Evolutionary conservation across 2,797 vertebrate genomes (phyloP).

Genomic region (Tachyglossus aculeatus): DNA sequence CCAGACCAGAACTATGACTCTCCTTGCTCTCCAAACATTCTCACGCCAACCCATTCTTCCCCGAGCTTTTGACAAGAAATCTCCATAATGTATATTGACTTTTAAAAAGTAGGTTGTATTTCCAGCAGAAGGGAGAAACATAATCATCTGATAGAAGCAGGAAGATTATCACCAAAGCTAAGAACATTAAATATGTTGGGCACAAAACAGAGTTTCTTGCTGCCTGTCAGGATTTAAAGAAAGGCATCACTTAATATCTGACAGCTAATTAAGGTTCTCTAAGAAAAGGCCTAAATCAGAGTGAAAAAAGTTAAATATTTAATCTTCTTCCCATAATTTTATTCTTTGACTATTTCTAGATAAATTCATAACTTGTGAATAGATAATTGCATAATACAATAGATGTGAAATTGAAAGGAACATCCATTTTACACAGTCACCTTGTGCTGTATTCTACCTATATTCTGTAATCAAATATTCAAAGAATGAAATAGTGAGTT

Average conservation of each 20-base stretch:
- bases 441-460: too few relatives aligned
- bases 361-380: too few relatives aligned
- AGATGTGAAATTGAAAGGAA: too few relatives aligned
- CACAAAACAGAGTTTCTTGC: background rate
- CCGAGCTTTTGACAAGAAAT: slow-evolving; percentile 28
- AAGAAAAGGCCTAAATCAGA: slow-evolving; percentile 4
- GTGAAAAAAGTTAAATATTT: background rate
- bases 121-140: slow-evolving; percentile 30
- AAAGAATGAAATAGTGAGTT: too few relatives aligned
- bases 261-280: slow-evolving; percentile 18
- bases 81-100: slow-evolving; percentile 45
- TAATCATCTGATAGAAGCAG: slow-evolving; percentile 31
- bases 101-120: background rate
- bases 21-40: slow-evolving; percentile 29
- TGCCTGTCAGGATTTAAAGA: slow-evolving; percentile 30
- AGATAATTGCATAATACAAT: too few relatives aligned
- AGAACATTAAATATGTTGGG: background rate
- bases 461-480: too few relatives aligned
- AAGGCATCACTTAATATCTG: background rate
- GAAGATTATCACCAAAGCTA: slow-evolving; percentile 9
- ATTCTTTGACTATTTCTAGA: background rate
- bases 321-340: background rate
- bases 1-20: slow-evolving; percentile 46
- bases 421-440: too few relatives aligned
- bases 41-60: background rate